Base-by-base conservation (phyloP, 2,797 vertebrate genomes). In the Scomberomorus guttatus region DNA sequence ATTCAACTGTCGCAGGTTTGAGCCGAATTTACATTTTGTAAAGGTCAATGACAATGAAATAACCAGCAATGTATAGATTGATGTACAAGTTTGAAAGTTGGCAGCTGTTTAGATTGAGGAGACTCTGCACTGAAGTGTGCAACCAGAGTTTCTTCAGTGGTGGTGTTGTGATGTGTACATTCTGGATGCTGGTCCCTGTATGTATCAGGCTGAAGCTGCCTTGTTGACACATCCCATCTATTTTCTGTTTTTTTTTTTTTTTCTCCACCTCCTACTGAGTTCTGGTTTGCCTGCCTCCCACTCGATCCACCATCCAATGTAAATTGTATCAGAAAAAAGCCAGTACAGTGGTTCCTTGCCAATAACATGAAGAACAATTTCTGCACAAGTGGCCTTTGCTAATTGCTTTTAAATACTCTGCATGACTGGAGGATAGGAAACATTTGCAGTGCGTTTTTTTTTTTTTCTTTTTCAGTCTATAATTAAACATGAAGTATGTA, bases 251-350 rank as follows among this genome's bases (percentile, higher is more conserved):
- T 62, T 77, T 75, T 83, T 64, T 46, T 17, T 83, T 64, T 46
- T 7, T 5, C 17, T 65, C 81, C 89, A 86, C 84, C 80, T 87
- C 88, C 85, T 74, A 86, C 88, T 75, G 73, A 80, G 72, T 74
- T 88, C 80, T 89, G 69, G 67, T 87, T 86, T 87, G 79, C 67
- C 66, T 77, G 48, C 85, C 72, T 87, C 89, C 85, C 75, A 90
- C 90, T 87, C 88, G 85, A 61, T 87, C 74, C 73, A 80, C 55
- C 80, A 65, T 87, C 72, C 69, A 74, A 71, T 77, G 61, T 55
- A 68, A 70, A 73, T 78, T 82, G 55, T 79, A 80, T 77, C 83
- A 74, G 76, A 76, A 66, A 85, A 52, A 76, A 77, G 52, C 66
- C 69, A 17, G 63, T 59, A 25, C 73, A 72, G 54, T 58, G 64